Conservation (phyloP, 1,140 invertebrate genomes). For the Nixonia krombeini region DNA sequence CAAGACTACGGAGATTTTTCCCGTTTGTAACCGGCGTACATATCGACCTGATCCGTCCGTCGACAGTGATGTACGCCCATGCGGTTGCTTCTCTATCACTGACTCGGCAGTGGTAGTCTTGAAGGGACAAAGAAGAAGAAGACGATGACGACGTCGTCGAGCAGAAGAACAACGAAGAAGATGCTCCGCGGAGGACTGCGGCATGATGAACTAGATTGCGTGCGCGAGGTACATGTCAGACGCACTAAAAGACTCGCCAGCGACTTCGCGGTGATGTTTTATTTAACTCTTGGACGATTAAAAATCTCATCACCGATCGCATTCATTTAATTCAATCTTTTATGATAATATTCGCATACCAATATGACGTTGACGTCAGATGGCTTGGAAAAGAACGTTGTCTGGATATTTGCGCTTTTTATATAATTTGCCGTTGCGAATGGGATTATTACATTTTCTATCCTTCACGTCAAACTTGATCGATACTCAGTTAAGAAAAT, state of each 20-base stretch:
- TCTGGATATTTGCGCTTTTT: too few species aligned
- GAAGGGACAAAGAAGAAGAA: constrained; percentile 20
- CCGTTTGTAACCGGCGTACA: constrained; percentile 30
- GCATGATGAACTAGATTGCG: constrained; percentile 62
- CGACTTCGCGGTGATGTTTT: constrained; percentile 59
- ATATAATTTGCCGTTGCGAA: too few species aligned
- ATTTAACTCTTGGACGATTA: constrained; percentile 64
- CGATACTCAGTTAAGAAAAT: too few species aligned
- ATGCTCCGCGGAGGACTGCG: constrained; percentile 17
- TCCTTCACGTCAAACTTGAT: too few species aligned
- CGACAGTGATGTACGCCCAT: constrained; percentile 61
- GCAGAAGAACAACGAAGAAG: constrained; percentile 21
- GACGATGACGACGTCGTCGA: constrained; percentile 12
- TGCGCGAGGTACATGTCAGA: constrained; percentile 59
- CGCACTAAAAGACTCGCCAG: constrained; percentile 59
- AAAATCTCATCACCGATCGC: too few species aligned
- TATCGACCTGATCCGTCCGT: constrained; percentile 44
- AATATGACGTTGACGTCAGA: too few species aligned
- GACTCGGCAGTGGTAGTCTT: constrained; percentile 50
- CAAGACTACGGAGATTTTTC: constrained; percentile 47
- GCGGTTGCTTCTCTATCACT: constrained; percentile 64
- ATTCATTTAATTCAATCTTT: too few species aligned
- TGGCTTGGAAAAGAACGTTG: too few species aligned
- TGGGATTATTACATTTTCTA: too few species aligned
- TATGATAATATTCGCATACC: too few species aligned